These are phyloP conservation scores for Lophius piscatorius DNA, from an alignment of 2,113 vertebrate genomes.

Conservation along the genomic window DNA sequence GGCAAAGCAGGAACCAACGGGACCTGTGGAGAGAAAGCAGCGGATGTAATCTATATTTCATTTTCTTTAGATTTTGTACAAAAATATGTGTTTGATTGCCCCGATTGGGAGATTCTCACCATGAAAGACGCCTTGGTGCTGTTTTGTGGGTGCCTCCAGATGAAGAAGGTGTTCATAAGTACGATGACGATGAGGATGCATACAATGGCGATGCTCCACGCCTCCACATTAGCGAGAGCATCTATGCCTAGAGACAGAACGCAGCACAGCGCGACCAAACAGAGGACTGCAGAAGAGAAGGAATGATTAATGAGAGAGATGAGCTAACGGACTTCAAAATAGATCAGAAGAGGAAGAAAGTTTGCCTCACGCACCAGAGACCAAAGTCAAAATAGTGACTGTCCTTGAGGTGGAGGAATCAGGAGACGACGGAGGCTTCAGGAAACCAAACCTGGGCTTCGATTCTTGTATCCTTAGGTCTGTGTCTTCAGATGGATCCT, in stretches of 20 bases:
- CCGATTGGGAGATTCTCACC: conserved; percentile 68
- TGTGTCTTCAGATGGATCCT: conserved; percentile 35
- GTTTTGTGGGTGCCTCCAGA: conserved; percentile 87
- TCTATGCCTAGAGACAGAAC: conserved; percentile 62
- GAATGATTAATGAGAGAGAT: background rate
- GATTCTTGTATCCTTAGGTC: conserved; percentile 28
- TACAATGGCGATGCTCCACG: conserved; percentile 77
- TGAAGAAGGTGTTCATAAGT: conserved; percentile 63
- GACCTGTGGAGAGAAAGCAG: conserved; percentile 71
- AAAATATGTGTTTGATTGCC: background rate
- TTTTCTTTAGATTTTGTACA: background rate
- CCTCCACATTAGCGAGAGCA: conserved; percentile 56
- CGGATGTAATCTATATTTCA: background rate
- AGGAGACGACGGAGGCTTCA: conserved; percentile 68
- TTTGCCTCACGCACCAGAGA: conserved; percentile 52
- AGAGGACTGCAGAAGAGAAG: conserved; percentile 64
- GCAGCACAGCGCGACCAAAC: conserved; percentile 71
- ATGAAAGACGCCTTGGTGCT: conserved; percentile 80
- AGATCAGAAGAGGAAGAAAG: background rate
- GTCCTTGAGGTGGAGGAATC: conserved; percentile 65
- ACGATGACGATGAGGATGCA: conserved; percentile 68
- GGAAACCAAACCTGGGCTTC: conserved; percentile 47
- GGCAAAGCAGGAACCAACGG: conserved; percentile 85
- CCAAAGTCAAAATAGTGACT: conserved; percentile 72
- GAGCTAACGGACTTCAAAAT: background rate